Evolutionary conservation across 2,113 vertebrate genomes (phyloP).

Genomic region (Plestiodon gilberti): DNA sequence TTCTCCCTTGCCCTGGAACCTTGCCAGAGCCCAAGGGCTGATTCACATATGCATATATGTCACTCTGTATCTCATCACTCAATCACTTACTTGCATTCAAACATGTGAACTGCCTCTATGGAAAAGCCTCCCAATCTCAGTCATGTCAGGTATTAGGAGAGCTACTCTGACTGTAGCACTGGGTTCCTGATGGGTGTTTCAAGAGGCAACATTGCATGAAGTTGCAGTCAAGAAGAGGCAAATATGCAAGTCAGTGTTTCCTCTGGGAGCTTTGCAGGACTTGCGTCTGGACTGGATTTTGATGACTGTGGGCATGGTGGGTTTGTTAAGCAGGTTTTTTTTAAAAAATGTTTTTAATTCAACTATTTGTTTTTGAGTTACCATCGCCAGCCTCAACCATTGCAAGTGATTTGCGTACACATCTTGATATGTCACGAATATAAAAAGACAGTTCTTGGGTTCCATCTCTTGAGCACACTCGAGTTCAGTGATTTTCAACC

Average conservation of each 20-base stretch:
- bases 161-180: neutral
- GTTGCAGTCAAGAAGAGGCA: neutral
- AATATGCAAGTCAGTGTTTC: neutral
- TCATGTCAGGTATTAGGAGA: neutral
- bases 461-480: neutral
- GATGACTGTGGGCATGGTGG: neutral
- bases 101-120: neutral
- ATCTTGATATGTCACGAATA: neutral
- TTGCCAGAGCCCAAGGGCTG: neutral
- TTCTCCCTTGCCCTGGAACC: neutral
- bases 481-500: too few relatives aligned
- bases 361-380: neutral
- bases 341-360: neutral
- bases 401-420: neutral
- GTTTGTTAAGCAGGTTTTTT: neutral
- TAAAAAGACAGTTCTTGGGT: too few relatives aligned
- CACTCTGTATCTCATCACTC: neutral
- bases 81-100: neutral
- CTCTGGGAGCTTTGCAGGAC: neutral
- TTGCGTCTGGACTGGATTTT: neutral
- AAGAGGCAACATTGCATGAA: neutral
- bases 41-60: neutral
- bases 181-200: neutral
- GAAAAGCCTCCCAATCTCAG: neutral
- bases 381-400: too few relatives aligned